Percentiles rank a stretch among this genome's conserved stretches.
These are phyloP conservation scores for Podarcis siculus DNA, from an alignment of 2,797 vertebrate species.

Conservation along the genomic window DNA sequence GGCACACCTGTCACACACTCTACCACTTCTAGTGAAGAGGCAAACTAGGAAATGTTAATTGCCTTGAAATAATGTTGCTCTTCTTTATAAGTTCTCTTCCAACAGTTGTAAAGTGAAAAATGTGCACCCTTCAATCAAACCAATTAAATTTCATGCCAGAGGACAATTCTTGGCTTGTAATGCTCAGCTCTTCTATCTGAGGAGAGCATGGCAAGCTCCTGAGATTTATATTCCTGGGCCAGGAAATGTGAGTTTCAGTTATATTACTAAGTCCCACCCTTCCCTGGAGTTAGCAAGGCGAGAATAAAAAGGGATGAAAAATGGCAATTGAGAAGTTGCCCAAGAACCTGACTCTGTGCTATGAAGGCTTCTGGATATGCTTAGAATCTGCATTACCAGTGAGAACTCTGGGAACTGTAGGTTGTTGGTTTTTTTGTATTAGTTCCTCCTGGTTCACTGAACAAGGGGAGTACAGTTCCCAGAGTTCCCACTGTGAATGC, in stretches of 20 bases:
- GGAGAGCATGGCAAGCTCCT: not conserved
- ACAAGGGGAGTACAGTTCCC: not conserved
- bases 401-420: not conserved
- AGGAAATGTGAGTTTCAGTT: not conserved
- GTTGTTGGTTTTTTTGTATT: not conserved
- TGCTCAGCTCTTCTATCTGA: not conserved
- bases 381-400: not conserved
- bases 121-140: not conserved
- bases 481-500: not conserved
- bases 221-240: not conserved
- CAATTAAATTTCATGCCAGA: not conserved
- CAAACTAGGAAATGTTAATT: not conserved
- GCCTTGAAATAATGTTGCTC: not conserved
- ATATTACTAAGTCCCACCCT: not conserved
- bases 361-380: not conserved
- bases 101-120: not conserved
- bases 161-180: not conserved
- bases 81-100: not conserved
- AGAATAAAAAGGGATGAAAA: not conserved
- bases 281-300: not conserved
- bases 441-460: not conserved
- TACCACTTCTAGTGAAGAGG: not conserved
- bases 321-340: no score
- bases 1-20: not conserved
- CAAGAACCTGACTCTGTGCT: not conserved